Conservation (phyloP, 2,797 vertebrate genomes). For the Anisognathus igniventris region DNA sequence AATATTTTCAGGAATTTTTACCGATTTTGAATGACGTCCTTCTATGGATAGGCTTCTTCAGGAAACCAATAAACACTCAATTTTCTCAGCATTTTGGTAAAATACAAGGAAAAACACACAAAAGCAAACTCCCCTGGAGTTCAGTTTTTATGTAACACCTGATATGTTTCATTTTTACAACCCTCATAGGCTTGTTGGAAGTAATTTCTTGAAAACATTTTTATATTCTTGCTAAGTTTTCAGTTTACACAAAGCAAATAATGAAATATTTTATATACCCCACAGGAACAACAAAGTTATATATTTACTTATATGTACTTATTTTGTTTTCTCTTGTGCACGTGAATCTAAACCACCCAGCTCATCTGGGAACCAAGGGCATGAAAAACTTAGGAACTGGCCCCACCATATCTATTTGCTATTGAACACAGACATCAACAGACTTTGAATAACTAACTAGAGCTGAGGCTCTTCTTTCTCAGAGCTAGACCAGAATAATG, state of each 20-base stretch:
- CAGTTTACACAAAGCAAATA: not conserved
- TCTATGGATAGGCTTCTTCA: not conserved
- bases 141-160: not conserved
- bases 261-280: not conserved
- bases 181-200: not conserved
- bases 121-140: not conserved
- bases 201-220: not conserved
- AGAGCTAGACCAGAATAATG: not conserved
- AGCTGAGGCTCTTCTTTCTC: not conserved
- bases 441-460: not conserved
- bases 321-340: not conserved
- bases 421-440: not conserved
- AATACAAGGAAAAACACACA: not conserved
- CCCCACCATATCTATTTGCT: not conserved
- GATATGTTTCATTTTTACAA: not conserved
- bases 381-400: not conserved
- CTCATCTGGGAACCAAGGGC: not conserved
- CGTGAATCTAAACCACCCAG: not conserved
- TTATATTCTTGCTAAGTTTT: not conserved
- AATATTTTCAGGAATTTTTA: not conserved
- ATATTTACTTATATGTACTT: not conserved
- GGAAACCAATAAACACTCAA: not conserved
- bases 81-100: not conserved
- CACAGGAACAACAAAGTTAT: not conserved
- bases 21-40: rapidly evolving